These are phyloP conservation scores for Metalampra italica DNA, from an alignment of 2,888 invertebrate genomes.

Conservation along the genomic window DNA sequence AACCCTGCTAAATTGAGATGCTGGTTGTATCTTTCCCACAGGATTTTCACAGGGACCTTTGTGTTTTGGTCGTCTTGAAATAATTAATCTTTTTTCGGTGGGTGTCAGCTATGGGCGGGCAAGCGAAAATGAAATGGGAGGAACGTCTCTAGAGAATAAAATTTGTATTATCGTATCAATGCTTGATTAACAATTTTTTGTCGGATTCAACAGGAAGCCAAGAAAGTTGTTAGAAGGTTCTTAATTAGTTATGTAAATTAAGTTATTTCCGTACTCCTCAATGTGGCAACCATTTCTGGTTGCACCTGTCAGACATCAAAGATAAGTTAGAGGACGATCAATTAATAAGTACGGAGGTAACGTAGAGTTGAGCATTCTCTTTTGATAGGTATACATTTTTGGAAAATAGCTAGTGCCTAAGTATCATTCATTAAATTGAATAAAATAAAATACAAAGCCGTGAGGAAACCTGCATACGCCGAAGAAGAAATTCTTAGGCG, in stretches of 20 bases:
- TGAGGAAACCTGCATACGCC: no score
- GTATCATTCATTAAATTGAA: no score
- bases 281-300: not conserved
- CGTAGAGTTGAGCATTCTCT: no score
- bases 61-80: constrained; percentile 39
- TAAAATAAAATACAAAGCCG: not conserved
- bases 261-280: constrained; percentile 1
- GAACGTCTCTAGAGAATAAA: constrained; percentile 30
- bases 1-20: constrained; percentile 38
- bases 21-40: constrained; percentile 20
- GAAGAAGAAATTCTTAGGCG: no score
- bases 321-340: no score
- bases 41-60: constrained; percentile 26
- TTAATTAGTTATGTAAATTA: constrained; percentile 11
- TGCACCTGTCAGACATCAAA: constrained; percentile 1
- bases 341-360: not conserved
- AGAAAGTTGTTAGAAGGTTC: constrained; percentile 6
- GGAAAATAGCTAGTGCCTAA: no score
- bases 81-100: constrained; percentile 54
- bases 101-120: constrained; percentile 52
- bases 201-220: constrained; percentile 31
- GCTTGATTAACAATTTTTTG: constrained; percentile 45
- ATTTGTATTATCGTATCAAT: constrained; percentile 32
- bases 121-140: constrained; percentile 62
- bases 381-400: no score